Base-by-base conservation (phyloP, 2,888 invertebrate species). In the Monoplex corrugatus region DNA sequence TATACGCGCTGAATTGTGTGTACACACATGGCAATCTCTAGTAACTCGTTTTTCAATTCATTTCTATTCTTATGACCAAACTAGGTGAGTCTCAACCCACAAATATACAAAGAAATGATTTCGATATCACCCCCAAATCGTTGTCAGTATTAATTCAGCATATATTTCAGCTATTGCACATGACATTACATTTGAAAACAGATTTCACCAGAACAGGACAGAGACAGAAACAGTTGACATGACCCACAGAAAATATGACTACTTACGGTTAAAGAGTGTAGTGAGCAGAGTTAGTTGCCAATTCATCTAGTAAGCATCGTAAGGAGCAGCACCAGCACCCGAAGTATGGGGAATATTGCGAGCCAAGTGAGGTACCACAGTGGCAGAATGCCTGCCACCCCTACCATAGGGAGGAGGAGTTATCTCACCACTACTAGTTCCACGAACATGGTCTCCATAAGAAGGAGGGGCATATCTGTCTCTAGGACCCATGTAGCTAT, bases 361-460 rank as follows among this genome's bases (percentile, higher is more conserved):
- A n/a, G 78, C 19, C 38, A 50, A 45, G 80, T 80, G 32, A 6
- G 38, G 16, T 3, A 35, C 16, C 28, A 32, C 28, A 19, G 50
- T 40, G 80, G 80, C 35, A 23, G 38, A 40, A 57, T 80, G 44
- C 38, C 44, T 72, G 32, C 75, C 78, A 23, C 83, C 45, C 63
- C 75, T 78, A 82, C 40, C 50, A 38, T 88, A 88, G 72, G 88
- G 40, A 10, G 86, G 88, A 63, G 90, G 90, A 23, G 85, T 78
- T 32, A 80, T 50, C 88, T 90, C 86, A 86, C 88, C 88, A 80
- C 90, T 90, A 82, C 88, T 88, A 68, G 10, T 78, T 57, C 75
- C 44, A 23, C 78, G 38, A 44, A 45, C 23, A 8, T 19, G 38
- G 78, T 80, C 78, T 80, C 80, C 57, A 32, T 87, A 87, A 32